These are phyloP conservation scores for Rousettus madagascariensis DNA, from an alignment of 2,797 vertebrate species.

Conservation along the genomic window DNA sequence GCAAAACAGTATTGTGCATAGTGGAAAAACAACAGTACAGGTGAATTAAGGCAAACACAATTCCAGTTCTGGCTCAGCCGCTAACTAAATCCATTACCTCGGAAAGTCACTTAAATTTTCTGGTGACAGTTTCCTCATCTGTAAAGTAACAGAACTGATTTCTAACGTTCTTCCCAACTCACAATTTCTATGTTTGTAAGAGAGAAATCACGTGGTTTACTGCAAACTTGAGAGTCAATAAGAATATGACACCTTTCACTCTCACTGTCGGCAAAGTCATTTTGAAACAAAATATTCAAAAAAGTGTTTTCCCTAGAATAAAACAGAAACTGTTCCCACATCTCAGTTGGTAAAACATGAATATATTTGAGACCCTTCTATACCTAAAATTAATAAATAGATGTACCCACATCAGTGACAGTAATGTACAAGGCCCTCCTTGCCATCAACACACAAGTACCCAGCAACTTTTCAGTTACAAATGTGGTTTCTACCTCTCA, in stretches of 20 bases:
- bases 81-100: not conserved
- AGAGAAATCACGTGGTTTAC: constrained; percentile 71
- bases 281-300: constrained; percentile 62
- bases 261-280: constrained; percentile 64
- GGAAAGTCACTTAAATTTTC: not conserved
- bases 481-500: not conserved
- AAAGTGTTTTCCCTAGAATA: constrained; percentile 39
- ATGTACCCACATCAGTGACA: not conserved
- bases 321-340: constrained; percentile 29
- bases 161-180: constrained; percentile 60
- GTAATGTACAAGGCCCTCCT: not conserved
- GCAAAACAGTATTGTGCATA: not conserved
- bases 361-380: not conserved
- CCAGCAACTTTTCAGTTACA: not conserved
- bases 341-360: not conserved
- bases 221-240: constrained; percentile 29
- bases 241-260: constrained; percentile 52
- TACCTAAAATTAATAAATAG: not conserved
- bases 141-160: not conserved
- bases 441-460: not conserved
- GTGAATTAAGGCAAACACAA: not conserved
- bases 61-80: not conserved
- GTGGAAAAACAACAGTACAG: not conserved
- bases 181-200: constrained; percentile 51
- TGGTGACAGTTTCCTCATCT: not conserved